Percentiles rank a stretch among this genome's conserved stretches.
phyloP scores from a whole-genome alignment of 2,113 vertebrate genomes.

The Equus przewalskii region DNA sequence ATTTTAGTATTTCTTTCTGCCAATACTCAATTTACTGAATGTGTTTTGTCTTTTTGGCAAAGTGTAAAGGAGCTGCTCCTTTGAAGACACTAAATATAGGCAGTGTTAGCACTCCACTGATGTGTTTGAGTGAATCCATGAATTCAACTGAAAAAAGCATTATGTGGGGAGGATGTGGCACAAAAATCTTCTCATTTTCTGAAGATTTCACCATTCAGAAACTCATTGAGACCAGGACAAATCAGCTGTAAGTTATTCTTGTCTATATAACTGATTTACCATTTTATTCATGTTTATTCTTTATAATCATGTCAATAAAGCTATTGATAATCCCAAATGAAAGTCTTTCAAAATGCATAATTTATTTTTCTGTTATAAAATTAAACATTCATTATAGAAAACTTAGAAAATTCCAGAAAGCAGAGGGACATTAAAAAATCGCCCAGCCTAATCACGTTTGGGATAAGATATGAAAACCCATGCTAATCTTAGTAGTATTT shows the following conservation, averaged over 20 bases:
- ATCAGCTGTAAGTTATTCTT: slow-evolving; percentile 89
- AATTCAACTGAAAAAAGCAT: slow-evolving; percentile 89
- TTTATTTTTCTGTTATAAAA: slow-evolving; percentile 31
- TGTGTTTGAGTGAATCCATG: slow-evolving; percentile 92
- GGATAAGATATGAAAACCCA: not conserved
- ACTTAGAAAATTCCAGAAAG: not conserved
- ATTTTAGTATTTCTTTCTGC: not conserved
- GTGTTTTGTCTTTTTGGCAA: slow-evolving; percentile 54
- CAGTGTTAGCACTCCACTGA: slow-evolving; percentile 91
- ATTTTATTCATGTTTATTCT: not conserved
- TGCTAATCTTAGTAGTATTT: slow-evolving; percentile 11
- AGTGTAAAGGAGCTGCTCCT: slow-evolving; percentile 89
- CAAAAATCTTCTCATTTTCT: slow-evolving; percentile 92
- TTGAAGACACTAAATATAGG: slow-evolving; percentile 92
- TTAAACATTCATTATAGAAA: not conserved
- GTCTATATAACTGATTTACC: not conserved
- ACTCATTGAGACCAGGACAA: slow-evolving; percentile 93
- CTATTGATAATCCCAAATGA: not conserved
- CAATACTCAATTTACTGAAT: slow-evolving; percentile 3
- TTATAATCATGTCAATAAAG: slow-evolving; percentile 21
- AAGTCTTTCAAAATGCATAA: not conserved
- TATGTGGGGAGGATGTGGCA: slow-evolving; percentile 95
- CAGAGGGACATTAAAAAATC: not conserved
- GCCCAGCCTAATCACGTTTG: not conserved
- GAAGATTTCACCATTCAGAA: slow-evolving; percentile 92